Conservation (phyloP, 2,113 vertebrate genomes). For the Lontra canadensis region DNA sequence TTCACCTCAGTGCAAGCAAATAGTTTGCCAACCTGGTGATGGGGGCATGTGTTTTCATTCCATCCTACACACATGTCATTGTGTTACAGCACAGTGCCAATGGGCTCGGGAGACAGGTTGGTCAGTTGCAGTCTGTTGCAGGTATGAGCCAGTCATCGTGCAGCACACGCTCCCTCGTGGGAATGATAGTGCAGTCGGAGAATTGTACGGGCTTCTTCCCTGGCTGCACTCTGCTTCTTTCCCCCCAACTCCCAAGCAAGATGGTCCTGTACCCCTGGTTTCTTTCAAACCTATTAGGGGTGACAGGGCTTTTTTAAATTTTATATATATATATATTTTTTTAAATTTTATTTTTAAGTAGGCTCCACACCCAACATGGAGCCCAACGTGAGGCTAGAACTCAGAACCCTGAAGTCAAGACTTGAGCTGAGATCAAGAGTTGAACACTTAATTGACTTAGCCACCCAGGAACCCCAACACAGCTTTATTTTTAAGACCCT, state of each 20-base stretch:
- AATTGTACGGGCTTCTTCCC: background rate
- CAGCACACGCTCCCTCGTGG: background rate
- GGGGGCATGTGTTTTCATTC: background rate
- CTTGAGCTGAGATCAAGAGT: background rate
- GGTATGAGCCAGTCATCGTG: rapidly evolving
- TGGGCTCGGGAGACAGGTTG: background rate
- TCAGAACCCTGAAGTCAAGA: background rate
- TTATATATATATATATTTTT: no score
- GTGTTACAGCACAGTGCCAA: background rate
- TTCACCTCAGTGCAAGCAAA: background rate
- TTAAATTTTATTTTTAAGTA: background rate
- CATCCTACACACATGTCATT: background rate
- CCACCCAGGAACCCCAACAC: background rate
- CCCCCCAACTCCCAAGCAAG: no score
- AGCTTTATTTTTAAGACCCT: background rate
- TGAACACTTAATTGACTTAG: background rate
- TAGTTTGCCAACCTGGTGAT: background rate
- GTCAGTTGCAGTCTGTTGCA: background rate
- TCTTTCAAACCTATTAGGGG: background rate
- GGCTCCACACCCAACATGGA: background rate
- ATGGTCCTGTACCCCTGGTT: background rate
- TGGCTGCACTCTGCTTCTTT: background rate
- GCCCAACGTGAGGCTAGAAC: background rate
- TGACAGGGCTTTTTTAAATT: background rate
- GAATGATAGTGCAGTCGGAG: rapidly evolving